Evolutionary conservation across 2,888 invertebrate genomes (phyloP).

Genomic region (Reticulitermes lucifugus): DNA sequence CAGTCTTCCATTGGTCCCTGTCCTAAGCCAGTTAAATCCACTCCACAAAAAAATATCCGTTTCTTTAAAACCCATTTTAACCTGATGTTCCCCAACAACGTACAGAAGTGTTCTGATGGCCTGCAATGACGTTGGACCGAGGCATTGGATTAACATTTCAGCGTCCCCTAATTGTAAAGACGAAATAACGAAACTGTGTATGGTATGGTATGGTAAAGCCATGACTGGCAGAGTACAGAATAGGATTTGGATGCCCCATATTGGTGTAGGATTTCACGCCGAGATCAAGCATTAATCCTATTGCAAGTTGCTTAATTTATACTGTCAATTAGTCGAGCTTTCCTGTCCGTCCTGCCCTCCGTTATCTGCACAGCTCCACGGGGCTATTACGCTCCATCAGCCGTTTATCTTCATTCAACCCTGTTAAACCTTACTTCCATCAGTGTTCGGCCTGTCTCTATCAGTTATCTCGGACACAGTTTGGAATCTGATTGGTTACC

Average conservation of each 20-base stretch:
- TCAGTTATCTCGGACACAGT: not conserved
- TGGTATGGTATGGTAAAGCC: not conserved
- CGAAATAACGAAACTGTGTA: not conserved
- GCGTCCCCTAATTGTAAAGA: not conserved
- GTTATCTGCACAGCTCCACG: not conserved
- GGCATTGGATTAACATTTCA: too few species aligned
- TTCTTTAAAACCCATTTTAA: too few species aligned
- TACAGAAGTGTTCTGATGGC: too few species aligned
- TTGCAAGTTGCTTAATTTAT: conserved; percentile 29
- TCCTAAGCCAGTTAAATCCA: too few species aligned
- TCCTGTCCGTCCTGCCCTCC: not conserved
- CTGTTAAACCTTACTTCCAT: not conserved
- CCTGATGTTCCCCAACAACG: too few species aligned
- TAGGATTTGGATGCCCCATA: not conserved
- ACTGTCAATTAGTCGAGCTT: conserved; percentile 21
- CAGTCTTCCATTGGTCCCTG: too few species aligned
- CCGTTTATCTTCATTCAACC: conserved; percentile 23
- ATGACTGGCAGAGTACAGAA: not conserved
- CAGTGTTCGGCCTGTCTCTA: not conserved
- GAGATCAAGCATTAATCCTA: conserved; percentile 30
- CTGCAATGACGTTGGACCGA: too few species aligned
- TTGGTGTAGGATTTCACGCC: conserved; percentile 5
- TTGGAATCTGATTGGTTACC: not conserved
- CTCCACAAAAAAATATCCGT: too few species aligned
- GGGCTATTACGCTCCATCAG: not conserved